Percentiles rank a stretch among this genome's conserved stretches.
These are phyloP conservation scores for Chroicocephalus ridibundus DNA, from an alignment of 2,113 vertebrate genomes.

Conservation along the genomic window DNA sequence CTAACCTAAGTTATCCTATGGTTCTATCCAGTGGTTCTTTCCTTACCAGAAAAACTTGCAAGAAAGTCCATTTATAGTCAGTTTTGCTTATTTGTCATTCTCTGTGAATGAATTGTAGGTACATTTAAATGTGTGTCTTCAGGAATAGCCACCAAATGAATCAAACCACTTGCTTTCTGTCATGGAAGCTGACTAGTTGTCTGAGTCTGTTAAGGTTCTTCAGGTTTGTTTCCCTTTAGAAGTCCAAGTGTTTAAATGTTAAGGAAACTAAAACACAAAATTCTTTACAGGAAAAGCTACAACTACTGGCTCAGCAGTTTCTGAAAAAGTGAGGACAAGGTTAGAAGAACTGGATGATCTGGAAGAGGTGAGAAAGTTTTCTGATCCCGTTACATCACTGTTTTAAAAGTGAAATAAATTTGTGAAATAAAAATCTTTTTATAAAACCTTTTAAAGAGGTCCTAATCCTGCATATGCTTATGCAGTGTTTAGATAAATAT, in stretches of 20 bases:
- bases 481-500: neutral
- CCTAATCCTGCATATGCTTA: neutral
- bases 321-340: slow-evolving; percentile 95
- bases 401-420: neutral
- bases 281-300: slow-evolving; percentile 78
- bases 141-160: neutral
- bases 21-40: neutral
- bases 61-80: neutral
- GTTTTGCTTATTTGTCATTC: neutral
- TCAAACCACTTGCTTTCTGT: neutral
- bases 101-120: neutral
- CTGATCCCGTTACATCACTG: no score
- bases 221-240: neutral
- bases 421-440: neutral
- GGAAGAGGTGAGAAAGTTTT: slow-evolving; percentile 83
- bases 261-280: neutral
- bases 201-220: neutral
- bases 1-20: neutral
- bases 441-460: neutral
- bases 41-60: neutral
- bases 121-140: neutral
- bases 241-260: neutral
- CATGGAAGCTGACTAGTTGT: neutral
- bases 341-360: slow-evolving; percentile 96
- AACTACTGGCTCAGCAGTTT: slow-evolving; percentile 84